phyloP scores from a whole-genome alignment of 2,113 vertebrate genomes.

The Oryzias melastigma region DNA sequence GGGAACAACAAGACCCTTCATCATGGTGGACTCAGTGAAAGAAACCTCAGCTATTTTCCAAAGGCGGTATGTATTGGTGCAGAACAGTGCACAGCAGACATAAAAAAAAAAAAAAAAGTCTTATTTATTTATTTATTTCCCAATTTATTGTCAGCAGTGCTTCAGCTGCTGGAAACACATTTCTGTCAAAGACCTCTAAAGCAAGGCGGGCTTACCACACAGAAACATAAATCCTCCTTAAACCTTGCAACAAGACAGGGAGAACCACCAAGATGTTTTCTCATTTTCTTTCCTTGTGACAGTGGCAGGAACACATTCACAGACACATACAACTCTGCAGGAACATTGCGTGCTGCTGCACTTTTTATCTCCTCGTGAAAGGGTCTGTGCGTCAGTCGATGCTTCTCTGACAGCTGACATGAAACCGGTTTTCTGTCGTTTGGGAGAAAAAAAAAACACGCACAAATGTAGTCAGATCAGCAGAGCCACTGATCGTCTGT shows the following conservation, averaged over 20 bases:
- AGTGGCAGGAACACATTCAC: slow-evolving; percentile 20
- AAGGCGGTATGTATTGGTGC: neutral
- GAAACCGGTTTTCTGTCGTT: slow-evolving; percentile 21
- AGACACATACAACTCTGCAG: slow-evolving; percentile 7
- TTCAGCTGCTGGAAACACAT: neutral
- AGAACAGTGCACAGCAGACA: neutral
- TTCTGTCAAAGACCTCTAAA: neutral
- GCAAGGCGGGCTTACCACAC: neutral
- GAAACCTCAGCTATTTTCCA: neutral
- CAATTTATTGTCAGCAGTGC: neutral
- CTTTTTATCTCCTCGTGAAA: slow-evolving; percentile 7
- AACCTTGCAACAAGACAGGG: slow-evolving; percentile 1
- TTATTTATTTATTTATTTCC: neutral
- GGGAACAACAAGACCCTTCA: neutral
- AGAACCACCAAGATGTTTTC: neutral
- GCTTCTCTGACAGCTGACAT: slow-evolving; percentile 28
- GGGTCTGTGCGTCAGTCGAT: slow-evolving; percentile 4
- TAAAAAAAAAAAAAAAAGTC: neutral
- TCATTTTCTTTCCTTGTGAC: slow-evolving; percentile 1
- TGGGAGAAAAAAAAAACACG: slow-evolving; percentile 17
- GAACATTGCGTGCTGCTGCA: neutral
- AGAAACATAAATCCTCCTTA: slow-evolving; percentile 12
- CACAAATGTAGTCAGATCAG: neutral
- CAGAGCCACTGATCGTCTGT: slow-evolving; percentile 39
- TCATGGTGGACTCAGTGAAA: neutral